Evolutionary conservation across 2,888 invertebrate species (phyloP).

Genomic region (Latrodectus elegans): DNA sequence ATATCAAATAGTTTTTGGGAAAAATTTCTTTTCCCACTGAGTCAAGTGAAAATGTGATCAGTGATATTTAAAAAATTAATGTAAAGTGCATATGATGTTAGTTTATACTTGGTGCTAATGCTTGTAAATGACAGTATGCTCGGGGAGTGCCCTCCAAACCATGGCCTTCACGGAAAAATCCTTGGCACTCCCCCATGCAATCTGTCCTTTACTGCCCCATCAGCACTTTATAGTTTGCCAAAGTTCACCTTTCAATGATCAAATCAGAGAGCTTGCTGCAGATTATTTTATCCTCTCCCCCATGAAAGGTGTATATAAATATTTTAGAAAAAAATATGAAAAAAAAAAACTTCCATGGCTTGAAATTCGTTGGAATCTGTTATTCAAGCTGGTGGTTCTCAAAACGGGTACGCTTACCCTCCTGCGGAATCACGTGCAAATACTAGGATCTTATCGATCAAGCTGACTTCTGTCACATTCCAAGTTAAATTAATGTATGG

Average conservation of each 20-base stretch:
- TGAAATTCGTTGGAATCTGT: conserved; percentile 28
- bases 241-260: conserved; percentile 68
- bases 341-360: conserved; percentile 10
- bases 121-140: conserved; percentile 43
- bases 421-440: not conserved
- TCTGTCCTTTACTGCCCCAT: conserved; percentile 24
- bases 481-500: not conserved
- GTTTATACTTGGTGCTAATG: conserved; percentile 66
- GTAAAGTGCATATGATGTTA: conserved; percentile 58
- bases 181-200: conserved; percentile 7
- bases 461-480: not conserved
- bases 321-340: conserved; percentile 4
- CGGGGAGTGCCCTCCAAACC: conserved; percentile 39
- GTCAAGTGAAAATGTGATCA: conserved; percentile 67
- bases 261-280: conserved; percentile 69
- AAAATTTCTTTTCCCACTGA: conserved; percentile 49
- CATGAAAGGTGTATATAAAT: conserved; percentile 16
- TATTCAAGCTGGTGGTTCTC: conserved; percentile 15
- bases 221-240: conserved; percentile 66
- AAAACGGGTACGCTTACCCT: conserved; percentile 52
- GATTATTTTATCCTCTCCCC: conserved; percentile 51
- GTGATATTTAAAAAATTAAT: conserved; percentile 35
- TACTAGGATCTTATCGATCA: not conserved
- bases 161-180: conserved; percentile 37
- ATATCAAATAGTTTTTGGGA: conserved; percentile 60